Evolutionary conservation across 1,140 invertebrate genomes (phyloP).

Genomic region (Musca domestica): DNA sequence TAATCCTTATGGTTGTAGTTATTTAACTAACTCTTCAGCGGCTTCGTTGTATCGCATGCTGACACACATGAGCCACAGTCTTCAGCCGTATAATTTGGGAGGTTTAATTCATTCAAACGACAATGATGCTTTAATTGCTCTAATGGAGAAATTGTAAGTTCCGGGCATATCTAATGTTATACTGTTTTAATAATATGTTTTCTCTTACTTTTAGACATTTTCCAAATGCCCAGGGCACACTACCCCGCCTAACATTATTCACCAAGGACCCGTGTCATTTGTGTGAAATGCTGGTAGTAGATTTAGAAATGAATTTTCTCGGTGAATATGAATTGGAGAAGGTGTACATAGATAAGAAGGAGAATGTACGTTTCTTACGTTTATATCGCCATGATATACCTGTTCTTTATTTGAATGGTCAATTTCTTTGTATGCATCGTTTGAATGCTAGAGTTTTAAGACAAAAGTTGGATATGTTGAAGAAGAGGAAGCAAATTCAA

Average conservation of each 20-base stretch:
- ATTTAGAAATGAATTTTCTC: slow-evolving; percentile 61
- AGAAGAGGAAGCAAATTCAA: background rate
- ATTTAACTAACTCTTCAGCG: slow-evolving; percentile 94
- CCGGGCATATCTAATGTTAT: background rate
- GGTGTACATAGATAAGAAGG: slow-evolving; percentile 72
- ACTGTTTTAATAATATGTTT: background rate
- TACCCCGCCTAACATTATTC: slow-evolving; percentile 68
- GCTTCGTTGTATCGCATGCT: slow-evolving; percentile 96
- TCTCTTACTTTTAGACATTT: background rate
- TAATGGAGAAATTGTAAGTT: slow-evolving; percentile 38
- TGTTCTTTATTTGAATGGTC: slow-evolving; percentile 79
- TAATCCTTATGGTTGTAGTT: slow-evolving; percentile 88
- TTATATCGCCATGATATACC: slow-evolving; percentile 85
- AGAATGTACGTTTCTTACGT: slow-evolving; percentile 69
- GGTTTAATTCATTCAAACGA: slow-evolving; percentile 60
- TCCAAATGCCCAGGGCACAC: slow-evolving; percentile 11
- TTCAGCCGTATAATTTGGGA: slow-evolving; percentile 86
- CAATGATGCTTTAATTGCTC: slow-evolving; percentile 25
- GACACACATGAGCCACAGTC: slow-evolving; percentile 82
- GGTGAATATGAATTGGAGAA: slow-evolving; percentile 65
- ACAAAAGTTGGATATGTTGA: slow-evolving; percentile 48
- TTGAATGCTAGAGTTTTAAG: slow-evolving; percentile 62
- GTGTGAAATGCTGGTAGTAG: slow-evolving; percentile 75
- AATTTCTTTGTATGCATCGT: slow-evolving; percentile 81
- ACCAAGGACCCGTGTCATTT: slow-evolving; percentile 79